Evolutionary conservation across 2,888 invertebrate genomes (phyloP).

Genomic region (Mythimna ferrago): DNA sequence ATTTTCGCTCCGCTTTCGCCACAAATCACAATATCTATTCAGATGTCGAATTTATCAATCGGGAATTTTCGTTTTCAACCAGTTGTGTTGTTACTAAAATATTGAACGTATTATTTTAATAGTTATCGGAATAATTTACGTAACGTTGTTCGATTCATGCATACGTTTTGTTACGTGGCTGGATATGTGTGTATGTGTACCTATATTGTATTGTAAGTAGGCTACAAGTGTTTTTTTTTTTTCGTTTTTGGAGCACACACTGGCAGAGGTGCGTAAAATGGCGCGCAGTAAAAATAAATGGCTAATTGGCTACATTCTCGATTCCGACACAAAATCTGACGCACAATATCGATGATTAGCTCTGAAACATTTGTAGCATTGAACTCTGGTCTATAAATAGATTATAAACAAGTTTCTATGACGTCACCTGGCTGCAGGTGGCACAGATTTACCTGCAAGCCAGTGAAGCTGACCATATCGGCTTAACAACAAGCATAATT

Average conservation of each 20-base stretch:
- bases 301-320: conserved; percentile 9
- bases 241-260: neutral
- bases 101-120: conserved; percentile 27
- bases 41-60: conserved; percentile 60
- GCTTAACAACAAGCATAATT: conserved; percentile 5
- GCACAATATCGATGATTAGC: conserved; percentile 32
- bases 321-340: conserved; percentile 30
- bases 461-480: conserved; percentile 26
- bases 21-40: conserved; percentile 68
- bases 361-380: conserved; percentile 58
- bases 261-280: conserved; percentile 5
- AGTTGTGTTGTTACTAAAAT: conserved; percentile 17
- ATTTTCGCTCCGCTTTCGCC: conserved; percentile 83
- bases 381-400: conserved; percentile 65
- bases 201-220: neutral
- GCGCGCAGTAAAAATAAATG: neutral
- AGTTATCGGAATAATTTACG: conserved; percentile 15
- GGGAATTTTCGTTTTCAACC: conserved; percentile 21
- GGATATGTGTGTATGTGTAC: neutral
- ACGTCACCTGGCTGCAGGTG: conserved; percentile 60
- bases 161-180: conserved; percentile 21
- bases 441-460: conserved; percentile 46
- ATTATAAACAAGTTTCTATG: conserved; percentile 57
- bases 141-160: conserved; percentile 20
- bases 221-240: neutral